Conservation (phyloP, 1,140 invertebrate genomes). For the Aphidius gifuensis region DNA sequence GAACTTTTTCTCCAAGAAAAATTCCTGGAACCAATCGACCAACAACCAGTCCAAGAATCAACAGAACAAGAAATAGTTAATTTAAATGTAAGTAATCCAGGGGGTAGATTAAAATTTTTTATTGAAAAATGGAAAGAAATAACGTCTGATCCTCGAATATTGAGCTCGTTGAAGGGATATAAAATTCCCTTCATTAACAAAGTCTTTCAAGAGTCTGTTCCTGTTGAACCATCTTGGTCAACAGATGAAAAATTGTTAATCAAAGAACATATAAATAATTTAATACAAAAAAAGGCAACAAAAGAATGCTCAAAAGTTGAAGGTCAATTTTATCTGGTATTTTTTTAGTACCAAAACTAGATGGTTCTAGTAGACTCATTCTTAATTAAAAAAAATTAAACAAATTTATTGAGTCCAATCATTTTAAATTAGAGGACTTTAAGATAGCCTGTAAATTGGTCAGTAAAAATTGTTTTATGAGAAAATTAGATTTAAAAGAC, state of each 20-base stretch:
- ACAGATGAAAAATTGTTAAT: neutral
- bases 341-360: conserved; percentile 21
- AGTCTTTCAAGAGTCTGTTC: conserved; percentile 4
- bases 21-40: neutral
- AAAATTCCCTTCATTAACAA: conserved; percentile 4
- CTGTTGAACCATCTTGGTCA: conserved; percentile 11
- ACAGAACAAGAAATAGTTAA: neutral
- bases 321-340: conserved; percentile 22
- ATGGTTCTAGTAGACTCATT: conserved; percentile 20
- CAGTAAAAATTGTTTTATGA: conserved; percentile 14
- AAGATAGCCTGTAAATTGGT: conserved; percentile 17
- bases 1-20: neutral
- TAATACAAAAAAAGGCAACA: conserved; percentile 16
- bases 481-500: conserved; percentile 22
- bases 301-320: conserved; percentile 1
- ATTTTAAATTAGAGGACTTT: conserved; percentile 23
- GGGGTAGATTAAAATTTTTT: conserved; percentile 8
- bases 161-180: conserved; percentile 6
- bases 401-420: conserved; percentile 12
- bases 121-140: conserved; percentile 9
- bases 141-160: conserved; percentile 3
- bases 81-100: neutral
- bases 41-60: neutral
- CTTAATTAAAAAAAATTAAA: conserved; percentile 25
- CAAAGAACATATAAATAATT: conserved; percentile 3